Base-by-base conservation (phyloP, 2,888 invertebrate genomes). In the Polydrusus cervinus region DNA sequence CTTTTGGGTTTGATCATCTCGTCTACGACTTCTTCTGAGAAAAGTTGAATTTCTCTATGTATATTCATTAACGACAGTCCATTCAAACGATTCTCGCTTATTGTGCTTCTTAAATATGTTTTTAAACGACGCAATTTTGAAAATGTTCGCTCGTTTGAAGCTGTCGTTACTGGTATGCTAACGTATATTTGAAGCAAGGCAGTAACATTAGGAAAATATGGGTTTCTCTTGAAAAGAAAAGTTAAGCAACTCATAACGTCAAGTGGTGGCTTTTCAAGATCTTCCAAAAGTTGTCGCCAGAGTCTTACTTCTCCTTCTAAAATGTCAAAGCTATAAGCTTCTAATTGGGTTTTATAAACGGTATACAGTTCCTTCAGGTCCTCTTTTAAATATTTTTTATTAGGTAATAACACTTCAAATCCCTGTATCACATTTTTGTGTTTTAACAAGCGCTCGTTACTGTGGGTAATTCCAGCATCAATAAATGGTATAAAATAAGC, bases 31-130 rank as follows among this genome's bases (percentile, higher is more conserved):
- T n/a, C n/a, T n/a, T n/a, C n/a, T n/a, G n/a, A n/a, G n/a, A n/a
- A n/a, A n/a, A n/a, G n/a, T n/a, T n/a, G n/a, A n/a, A n/a, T n/a
- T n/a, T n/a, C n/a, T n/a, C n/a, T n/a, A n/a, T n/a, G n/a, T n/a
- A n/a, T n/a, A n/a, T n/a, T n/a, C 43, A 43, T 43, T 43, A 43
- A 43, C 43, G 43, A 43, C 43, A 43, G 13, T 13, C 43, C 43
- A 43, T 43, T 43, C 43, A 43, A 43, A 43, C 43, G 43, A 43
- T 43, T 43, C 43, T 43, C 43, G 43, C 43, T 43, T 43, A 43
- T 43, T 43, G 43, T 43, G 13, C 13, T 43, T 43, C 43, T 43
- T 43, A 43, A 43, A 43, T 43, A 43, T 43, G 43, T 43, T 43
- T 43, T 43, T 43, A 43, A 43, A 43, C 43, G 43, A 43, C 43